Percentiles rank a stretch among this genome's conserved stretches.
phyloP scores from a whole-genome alignment of 2,797 vertebrate species.

The Tangara arthus region DNA sequence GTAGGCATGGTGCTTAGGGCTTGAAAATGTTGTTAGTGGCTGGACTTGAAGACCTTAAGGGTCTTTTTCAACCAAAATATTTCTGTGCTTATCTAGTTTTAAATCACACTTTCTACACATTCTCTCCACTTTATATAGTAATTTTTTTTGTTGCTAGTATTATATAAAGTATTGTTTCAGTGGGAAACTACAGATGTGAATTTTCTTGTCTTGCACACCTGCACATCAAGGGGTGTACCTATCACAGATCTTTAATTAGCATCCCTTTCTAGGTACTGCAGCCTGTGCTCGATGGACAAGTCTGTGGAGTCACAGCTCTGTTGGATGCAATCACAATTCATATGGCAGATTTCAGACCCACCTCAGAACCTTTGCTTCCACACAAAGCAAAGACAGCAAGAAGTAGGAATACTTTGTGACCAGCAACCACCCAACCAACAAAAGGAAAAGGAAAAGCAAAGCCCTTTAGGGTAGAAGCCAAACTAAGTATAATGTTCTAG shows the following conservation, averaged over 20 bases:
- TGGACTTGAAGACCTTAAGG: neutral
- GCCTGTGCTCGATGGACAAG: neutral
- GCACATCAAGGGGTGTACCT: neutral
- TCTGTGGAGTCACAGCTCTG: neutral
- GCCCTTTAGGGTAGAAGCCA: neutral
- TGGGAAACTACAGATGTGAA: neutral
- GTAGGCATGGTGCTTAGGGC: neutral
- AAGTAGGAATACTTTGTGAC: neutral
- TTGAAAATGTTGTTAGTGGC: neutral
- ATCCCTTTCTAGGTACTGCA: neutral
- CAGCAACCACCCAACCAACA: neutral
- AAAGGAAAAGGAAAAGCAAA: neutral
- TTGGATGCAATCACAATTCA: neutral
- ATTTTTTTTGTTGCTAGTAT: neutral
- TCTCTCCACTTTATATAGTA: neutral
- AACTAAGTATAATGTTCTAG: neutral
- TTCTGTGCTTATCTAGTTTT: neutral
- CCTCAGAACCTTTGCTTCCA: neutral
- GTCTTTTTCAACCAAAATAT: neutral
- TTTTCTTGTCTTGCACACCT: neutral
- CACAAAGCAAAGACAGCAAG: neutral
- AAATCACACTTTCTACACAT: neutral
- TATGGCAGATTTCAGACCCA: neutral
- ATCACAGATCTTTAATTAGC: neutral
- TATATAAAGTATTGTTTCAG: neutral